Evolutionary conservation across 1,140 invertebrate species (phyloP).

Genomic region (Megathymus violae): DNA sequence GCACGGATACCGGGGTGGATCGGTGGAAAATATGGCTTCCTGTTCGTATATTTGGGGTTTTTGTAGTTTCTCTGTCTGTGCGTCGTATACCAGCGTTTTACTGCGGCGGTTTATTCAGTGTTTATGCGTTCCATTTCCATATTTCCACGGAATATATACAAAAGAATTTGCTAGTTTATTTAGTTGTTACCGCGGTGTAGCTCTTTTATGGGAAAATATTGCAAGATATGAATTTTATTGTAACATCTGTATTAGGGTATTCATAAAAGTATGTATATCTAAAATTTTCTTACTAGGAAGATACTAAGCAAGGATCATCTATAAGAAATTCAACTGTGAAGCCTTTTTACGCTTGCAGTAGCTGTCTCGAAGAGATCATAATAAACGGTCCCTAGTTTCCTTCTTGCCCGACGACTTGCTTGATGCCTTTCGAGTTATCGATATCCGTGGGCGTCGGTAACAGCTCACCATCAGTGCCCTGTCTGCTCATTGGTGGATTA

Average conservation of each 20-base stretch:
- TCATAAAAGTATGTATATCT: slow-evolving; percentile 15
- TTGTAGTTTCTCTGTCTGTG: slow-evolving; percentile 61
- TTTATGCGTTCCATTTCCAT: slow-evolving; percentile 38
- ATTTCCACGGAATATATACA: slow-evolving; percentile 32
- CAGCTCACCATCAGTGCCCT: too few relatives aligned
- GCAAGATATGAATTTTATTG: slow-evolving; percentile 34
- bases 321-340: too few relatives aligned
- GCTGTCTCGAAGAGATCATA: too few relatives aligned
- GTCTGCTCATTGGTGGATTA: too few relatives aligned
- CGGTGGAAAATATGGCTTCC: slow-evolving; percentile 80
- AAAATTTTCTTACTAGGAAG: slow-evolving; percentile 2
- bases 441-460: too few relatives aligned
- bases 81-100: slow-evolving; percentile 50
- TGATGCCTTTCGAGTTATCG: too few relatives aligned
- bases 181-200: slow-evolving; percentile 23
- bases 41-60: slow-evolving; percentile 69
- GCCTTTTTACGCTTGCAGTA: too few relatives aligned
- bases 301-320: neutral
- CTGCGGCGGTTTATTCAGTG: slow-evolving; percentile 42
- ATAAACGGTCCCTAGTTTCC: too few relatives aligned
- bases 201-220: slow-evolving; percentile 2
- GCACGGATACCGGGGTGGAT: slow-evolving; percentile 70
- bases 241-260: slow-evolving; percentile 11
- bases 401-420: too few relatives aligned
- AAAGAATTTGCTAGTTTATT: slow-evolving; percentile 35